Evolutionary conservation across 2,113 vertebrate species (phyloP), one percentile per base, ranked within the genome.

Genomic region (Cercocebus atys): DNA sequence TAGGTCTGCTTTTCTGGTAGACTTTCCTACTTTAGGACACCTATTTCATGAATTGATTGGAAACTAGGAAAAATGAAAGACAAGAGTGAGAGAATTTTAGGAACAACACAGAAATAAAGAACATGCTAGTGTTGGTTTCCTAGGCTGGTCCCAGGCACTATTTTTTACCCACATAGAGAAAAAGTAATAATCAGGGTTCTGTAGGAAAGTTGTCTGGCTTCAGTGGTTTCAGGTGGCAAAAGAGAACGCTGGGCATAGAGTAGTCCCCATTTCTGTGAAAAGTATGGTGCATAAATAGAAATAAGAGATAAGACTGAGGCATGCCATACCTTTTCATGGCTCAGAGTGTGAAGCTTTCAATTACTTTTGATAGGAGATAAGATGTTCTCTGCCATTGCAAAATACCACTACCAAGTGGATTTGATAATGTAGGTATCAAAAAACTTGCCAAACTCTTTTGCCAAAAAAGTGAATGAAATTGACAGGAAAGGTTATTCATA

Each of bases 271-370:
- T 43, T 52, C 10, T 70, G 38, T 10, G 43, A 30, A 70, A 52
- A 16, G 0, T 11, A 1, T 27, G 5, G 6, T 40, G 16, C 16
- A 9, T 25, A 11, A 35, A 59, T 12, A 17, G 23, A 11, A 20
- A 61, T 61, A 11, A 61, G 23, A 11, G 25, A 11, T 61, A 25
- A 27, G 59, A 61, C 20, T 61, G 6, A 1, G 30, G 0, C 1
- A 2, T 2, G 2, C 10, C 3, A 0, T 0, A 8, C 38, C 87
- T 7, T 4, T 40, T 43, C 22, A 0, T 25, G 4, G 14, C 18
- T 76, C 35, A 9, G 38, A 76, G 4, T 7, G 11, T 76, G 13
- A 6, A 40, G 23, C 27, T 12, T 45, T 47, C 2, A 14, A 70
- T 47, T 2, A 3, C 30, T 64, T 80, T 45, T 17, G 13, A 9